Evolutionary conservation across 2,113 vertebrate species (phyloP).

Genomic region (Geococcyx californianus): DNA sequence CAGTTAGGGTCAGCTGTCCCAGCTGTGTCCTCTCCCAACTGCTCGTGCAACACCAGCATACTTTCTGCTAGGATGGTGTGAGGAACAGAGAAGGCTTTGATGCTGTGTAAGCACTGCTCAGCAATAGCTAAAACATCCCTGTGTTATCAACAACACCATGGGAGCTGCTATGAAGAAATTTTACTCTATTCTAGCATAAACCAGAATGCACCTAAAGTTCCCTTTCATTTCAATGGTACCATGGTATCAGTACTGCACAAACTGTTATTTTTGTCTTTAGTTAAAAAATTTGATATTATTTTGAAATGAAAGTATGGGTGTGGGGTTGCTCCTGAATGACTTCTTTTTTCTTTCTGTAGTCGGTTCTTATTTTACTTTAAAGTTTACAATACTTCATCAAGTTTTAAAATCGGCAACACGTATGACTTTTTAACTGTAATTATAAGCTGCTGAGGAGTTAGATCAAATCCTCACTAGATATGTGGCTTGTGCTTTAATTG

Average conservation of each 20-base stretch:
- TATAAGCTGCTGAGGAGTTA: neutral
- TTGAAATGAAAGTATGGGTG: neutral
- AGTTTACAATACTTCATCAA: neutral
- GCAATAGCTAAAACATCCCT: neutral
- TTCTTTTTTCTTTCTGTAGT: neutral
- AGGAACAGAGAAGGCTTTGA: neutral
- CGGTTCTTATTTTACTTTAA: neutral
- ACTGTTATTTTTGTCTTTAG: neutral
- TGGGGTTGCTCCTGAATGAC: neutral
- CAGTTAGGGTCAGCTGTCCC: neutral
- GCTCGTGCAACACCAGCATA: neutral
- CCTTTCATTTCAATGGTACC: neutral
- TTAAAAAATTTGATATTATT: neutral
- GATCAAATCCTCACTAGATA: neutral
- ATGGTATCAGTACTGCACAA: neutral
- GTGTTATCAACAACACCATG: neutral
- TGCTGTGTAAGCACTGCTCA: neutral
- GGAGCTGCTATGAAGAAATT: neutral
- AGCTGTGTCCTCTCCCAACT: neutral
- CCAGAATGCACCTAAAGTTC: neutral
- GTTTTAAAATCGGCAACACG: neutral
- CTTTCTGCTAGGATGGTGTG: neutral
- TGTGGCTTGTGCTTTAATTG: neutral
- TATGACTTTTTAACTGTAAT: neutral
- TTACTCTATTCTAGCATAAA: neutral